Percentiles rank a stretch among this genome's conserved stretches.
Evolutionary conservation across 1,140 invertebrate species (phyloP).

Genomic region (Drosophila virilis): DNA sequence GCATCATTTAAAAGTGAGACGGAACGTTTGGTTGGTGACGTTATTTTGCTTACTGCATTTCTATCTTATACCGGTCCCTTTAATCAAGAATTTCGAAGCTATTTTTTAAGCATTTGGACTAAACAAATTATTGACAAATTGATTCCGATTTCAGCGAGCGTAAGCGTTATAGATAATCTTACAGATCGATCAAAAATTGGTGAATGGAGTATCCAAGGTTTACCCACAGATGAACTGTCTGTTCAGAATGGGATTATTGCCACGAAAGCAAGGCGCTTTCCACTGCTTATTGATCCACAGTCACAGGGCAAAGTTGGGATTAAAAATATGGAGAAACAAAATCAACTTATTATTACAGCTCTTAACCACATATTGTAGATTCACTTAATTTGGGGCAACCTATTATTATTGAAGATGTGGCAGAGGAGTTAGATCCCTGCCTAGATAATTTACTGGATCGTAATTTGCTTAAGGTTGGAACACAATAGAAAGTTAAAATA

Average conservation of each 20-base stretch:
- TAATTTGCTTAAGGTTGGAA: conserved; percentile 93
- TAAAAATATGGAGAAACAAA: conserved; percentile 92
- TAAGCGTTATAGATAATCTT: conserved; percentile 91
- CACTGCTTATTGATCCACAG: conserved; percentile 96
- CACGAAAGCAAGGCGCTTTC: conserved; percentile 92
- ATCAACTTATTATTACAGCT: conserved; percentile 87
- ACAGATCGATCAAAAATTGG: conserved; percentile 92
- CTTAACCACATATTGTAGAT: conserved; percentile 91
- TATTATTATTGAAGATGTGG: conserved; percentile 94
- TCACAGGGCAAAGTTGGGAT: conserved; percentile 96
- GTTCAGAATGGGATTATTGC: conserved; percentile 97
- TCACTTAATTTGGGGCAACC: conserved; percentile 92
- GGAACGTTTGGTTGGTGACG: conserved; percentile 93
- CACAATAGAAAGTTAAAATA: conserved; percentile 89
- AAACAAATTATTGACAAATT: conserved; percentile 88
- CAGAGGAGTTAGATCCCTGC: conserved; percentile 95
- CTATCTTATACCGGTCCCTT: conserved; percentile 96
- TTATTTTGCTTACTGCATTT: conserved; percentile 93
- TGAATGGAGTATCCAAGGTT: conserved; percentile 96
- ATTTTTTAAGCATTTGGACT: conserved; percentile 89
- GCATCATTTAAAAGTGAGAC: conserved; percentile 93
- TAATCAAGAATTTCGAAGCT: conserved; percentile 93
- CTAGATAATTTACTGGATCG: conserved; percentile 95
- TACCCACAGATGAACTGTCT: conserved; percentile 96
- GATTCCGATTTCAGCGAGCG: conserved; percentile 90